Base-by-base conservation (phyloP, 2,113 vertebrate genomes). In the Boleophthalmus pectinirostris region DNA sequence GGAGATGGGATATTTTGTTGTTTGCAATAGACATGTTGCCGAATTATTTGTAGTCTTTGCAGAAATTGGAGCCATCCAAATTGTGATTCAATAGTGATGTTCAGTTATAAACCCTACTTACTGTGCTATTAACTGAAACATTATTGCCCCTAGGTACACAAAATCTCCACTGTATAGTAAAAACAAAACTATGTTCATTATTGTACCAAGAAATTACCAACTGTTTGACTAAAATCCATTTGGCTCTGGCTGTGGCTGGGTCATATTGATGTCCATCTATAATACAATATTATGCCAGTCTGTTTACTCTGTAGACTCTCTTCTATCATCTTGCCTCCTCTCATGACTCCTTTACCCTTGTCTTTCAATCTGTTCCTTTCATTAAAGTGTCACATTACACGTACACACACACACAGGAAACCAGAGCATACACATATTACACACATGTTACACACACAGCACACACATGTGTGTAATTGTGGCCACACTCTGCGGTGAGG, bases 341-440 rank as follows among this genome's bases (percentile, higher is more conserved):
- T 71, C 67, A 60, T 60, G 58, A 29, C 79, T 85, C 70, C 75
- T 85, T 78, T 70, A 77, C 49, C 68, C 71, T 23, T 43, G 64
- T 80, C 70, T 81, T 78, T 76, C 64, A 66, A 66, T 66, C 72
- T 75, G 68, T 70, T 77, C 73, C 84, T 82, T 85, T 88, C 86
- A 91, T 90, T 90, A 89, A 91, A 90, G 88, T 87, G 63, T 90
- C 83, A 45, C 75, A 46, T 89, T 87, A 81, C 90, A 80, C 56
- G 56, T 47, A 16, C 23, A 51, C 53, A 38, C 69, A 75, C 23
- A 75, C 23, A 56, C 78, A 67, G 64, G 33, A 72, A 68, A 72
- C 54, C 51, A 33, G 20, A 65, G 53, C 53, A 56, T 9, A 56
- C 20, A 56, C 20, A 11, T 7, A 21, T 21, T 8, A 58, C 56